These are phyloP conservation scores for Acrocyrtus sp. DNA, from an alignment of 2,888 invertebrate species.

Conservation along the genomic window DNA sequence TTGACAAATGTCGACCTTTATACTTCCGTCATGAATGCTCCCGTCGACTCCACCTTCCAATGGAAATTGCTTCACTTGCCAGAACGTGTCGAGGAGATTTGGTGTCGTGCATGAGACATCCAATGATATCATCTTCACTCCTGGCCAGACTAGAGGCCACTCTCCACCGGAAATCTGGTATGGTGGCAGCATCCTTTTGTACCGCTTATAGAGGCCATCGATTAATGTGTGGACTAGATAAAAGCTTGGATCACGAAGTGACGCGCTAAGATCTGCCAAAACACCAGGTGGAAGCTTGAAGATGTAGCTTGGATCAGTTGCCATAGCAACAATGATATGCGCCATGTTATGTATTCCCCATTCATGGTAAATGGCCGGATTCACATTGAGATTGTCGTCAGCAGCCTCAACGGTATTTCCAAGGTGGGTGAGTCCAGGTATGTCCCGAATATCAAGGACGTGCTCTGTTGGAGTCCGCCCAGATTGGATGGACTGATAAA, in stretches of 20 bases:
- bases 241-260: slow-evolving; percentile 85
- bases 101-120: slow-evolving; percentile 7
- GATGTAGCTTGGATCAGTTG: slow-evolving; percentile 28
- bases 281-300: slow-evolving; percentile 6
- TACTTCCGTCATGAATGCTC: slow-evolving; percentile 28
- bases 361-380: slow-evolving; percentile 29
- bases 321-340: slow-evolving; percentile 25
- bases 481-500: too few species aligned
- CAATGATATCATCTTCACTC: slow-evolving; percentile 22
- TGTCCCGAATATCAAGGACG: background rate
- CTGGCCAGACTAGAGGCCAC: slow-evolving; percentile 44
- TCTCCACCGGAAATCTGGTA: slow-evolving; percentile 67
- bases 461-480: too few species aligned
- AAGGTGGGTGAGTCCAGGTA: background rate
- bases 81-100: slow-evolving; percentile 45
- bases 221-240: slow-evolving; percentile 86
- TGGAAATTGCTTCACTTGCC: slow-evolving; percentile 3
- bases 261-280: slow-evolving; percentile 88
- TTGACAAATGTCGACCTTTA: slow-evolving; percentile 29
- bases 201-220: slow-evolving; percentile 80
- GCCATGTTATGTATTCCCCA: slow-evolving; percentile 40
- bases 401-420: background rate
- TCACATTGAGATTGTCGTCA: slow-evolving; percentile 25
- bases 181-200: slow-evolving; percentile 76
- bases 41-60: slow-evolving; percentile 36